Percentiles rank a stretch among this genome's conserved stretches.
These are phyloP conservation scores for Alectoris magna DNA, from an alignment of 2,797 vertebrate genomes.

Conservation along the genomic window DNA sequence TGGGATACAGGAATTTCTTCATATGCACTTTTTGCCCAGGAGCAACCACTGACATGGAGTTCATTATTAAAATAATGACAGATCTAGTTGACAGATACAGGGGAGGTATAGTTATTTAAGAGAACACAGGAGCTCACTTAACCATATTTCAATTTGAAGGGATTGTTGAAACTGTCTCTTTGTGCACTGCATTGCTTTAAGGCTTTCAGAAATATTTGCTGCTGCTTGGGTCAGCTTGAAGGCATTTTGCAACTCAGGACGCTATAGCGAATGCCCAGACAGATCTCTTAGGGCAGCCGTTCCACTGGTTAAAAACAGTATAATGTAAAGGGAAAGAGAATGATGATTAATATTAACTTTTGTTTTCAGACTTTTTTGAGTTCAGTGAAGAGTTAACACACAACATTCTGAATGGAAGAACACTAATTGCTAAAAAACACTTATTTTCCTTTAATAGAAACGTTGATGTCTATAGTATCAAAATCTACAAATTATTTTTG, in stretches of 20 bases:
- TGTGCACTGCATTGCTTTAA: neutral
- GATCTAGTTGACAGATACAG: slow-evolving; percentile 2
- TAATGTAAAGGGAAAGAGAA: neutral
- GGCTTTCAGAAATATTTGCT: neutral
- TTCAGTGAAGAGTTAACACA: neutral
- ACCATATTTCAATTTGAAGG: neutral
- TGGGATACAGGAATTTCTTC: neutral
- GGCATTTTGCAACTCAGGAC: neutral
- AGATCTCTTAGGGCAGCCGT: neutral
- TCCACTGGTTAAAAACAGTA: neutral
- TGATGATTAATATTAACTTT: neutral
- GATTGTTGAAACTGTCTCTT: neutral
- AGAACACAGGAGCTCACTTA: neutral
- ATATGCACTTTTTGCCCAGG: neutral
- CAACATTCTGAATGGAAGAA: neutral
- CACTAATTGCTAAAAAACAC: neutral
- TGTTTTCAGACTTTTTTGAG: neutral
- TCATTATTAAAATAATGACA: neutral
- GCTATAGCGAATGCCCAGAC: neutral
- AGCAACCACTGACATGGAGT: neutral
- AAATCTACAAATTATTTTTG: neutral
- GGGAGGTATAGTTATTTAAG: neutral
- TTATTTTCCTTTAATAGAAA: neutral
- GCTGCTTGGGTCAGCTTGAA: neutral
- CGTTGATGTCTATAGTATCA: neutral